Percentiles rank a stretch among this genome's conserved stretches.
Conservation (phyloP, 2,797 vertebrate species). For the Lepilemur ruficaudatus region DNA sequence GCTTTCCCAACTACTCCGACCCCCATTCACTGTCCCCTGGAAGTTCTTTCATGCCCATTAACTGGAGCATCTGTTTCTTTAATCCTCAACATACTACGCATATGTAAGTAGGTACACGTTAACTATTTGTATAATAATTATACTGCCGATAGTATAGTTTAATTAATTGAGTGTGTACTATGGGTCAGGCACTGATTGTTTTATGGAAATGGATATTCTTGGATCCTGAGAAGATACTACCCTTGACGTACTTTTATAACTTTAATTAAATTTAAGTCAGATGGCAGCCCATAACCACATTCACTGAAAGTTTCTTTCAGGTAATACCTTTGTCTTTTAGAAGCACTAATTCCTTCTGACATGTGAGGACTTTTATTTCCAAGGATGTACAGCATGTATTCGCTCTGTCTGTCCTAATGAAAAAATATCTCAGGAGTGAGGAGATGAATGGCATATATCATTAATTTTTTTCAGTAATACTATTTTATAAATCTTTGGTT, state of each 20-base stretch:
- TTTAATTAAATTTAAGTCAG: neutral
- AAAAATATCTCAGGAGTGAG: neutral
- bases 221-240: neutral
- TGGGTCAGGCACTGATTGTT: neutral
- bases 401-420: neutral
- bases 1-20: neutral
- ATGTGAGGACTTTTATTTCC: neutral
- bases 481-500: neutral
- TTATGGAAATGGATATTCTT: neutral
- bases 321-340: neutral
- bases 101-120: too few relatives aligned
- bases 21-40: neutral
- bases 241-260: neutral
- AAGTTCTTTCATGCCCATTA: neutral
- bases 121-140: neutral
- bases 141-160: neutral
- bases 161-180: neutral
- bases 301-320: neutral
- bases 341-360: neutral
- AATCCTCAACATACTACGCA: neutral
- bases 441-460: neutral
- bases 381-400: neutral
- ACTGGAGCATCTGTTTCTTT: neutral
- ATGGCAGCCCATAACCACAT: neutral
- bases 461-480: neutral